Conservation (phyloP, 2,888 invertebrate species). For the Dicranocentrus wangi region DNA sequence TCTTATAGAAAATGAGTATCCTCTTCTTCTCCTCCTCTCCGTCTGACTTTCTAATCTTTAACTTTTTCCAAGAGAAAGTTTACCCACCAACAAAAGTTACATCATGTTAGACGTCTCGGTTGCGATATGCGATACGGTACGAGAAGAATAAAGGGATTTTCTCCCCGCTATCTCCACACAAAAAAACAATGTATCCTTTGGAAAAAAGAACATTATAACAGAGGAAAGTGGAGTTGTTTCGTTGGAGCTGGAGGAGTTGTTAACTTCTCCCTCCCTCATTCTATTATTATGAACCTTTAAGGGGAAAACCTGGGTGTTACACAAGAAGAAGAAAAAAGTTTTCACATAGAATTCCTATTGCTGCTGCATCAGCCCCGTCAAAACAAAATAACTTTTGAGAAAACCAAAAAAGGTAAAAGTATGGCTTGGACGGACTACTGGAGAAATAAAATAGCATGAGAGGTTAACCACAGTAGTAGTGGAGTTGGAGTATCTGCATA, state of each 20-base stretch:
- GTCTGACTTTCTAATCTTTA: too few relatives aligned
- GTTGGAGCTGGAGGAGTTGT: neutral
- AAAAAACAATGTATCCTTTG: too few relatives aligned
- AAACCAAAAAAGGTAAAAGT: slow-evolving; percentile 3
- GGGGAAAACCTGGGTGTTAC: neutral
- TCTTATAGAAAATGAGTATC: too few relatives aligned
- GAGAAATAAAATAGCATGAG: slow-evolving; percentile 13
- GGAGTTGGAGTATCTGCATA: slow-evolving; percentile 17
- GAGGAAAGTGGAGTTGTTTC: too few relatives aligned
- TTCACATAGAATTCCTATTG: neutral
- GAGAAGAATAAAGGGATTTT: too few relatives aligned
- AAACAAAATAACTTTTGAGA: neutral
- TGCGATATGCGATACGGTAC: too few relatives aligned
- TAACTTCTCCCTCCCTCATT: neutral
- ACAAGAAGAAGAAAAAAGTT: neutral
- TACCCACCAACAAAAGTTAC: too few relatives aligned
- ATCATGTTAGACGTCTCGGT: too few relatives aligned
- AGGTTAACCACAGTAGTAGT: neutral
- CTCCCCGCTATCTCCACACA: too few relatives aligned
- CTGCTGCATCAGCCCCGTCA: neutral
- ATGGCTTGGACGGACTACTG: neutral
- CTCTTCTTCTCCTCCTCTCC: too few relatives aligned
- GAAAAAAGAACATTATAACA: too few relatives aligned
- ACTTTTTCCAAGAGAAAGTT: too few relatives aligned
- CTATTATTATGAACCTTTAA: neutral